A percentile compares a stretch with the other conserved stretches of the same genome.
phyloP scores from a whole-genome alignment of 2,797 vertebrate species.

The Enteromius mattozi region DNA sequence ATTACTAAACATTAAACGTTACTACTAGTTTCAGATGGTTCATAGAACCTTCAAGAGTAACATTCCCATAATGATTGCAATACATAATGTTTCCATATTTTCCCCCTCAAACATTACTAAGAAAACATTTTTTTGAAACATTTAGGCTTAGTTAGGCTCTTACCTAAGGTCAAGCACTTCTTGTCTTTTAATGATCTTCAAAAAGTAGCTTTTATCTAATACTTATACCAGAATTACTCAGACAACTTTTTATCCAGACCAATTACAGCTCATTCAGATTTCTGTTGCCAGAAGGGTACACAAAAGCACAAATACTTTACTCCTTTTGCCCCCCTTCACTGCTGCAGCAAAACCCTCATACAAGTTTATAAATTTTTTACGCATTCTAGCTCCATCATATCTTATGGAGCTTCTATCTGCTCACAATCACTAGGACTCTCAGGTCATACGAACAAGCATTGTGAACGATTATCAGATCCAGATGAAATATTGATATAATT shows the following conservation, averaged over 20 bases:
- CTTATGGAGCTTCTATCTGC: background rate
- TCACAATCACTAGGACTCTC: background rate
- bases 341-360: background rate
- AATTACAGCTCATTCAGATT: background rate
- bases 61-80: background rate
- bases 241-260: background rate
- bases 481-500: no score
- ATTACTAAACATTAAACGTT: background rate
- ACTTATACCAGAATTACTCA: background rate
- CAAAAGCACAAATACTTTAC: background rate
- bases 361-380: background rate
- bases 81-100: background rate
- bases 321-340: background rate
- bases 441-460: background rate
- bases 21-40: background rate
- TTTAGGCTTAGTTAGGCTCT: background rate
- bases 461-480: background rate
- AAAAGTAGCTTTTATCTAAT: background rate
- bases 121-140: no score
- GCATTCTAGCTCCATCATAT: background rate
- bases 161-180: background rate
- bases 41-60: background rate
- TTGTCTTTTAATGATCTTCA: constrained; percentile 6
- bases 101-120: no score
- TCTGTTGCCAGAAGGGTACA: background rate